A percentile compares a stretch with the other conserved stretches of the same genome.
phyloP scores from a whole-genome alignment of 2,888 invertebrate species.

The Halictus ligatus region DNA sequence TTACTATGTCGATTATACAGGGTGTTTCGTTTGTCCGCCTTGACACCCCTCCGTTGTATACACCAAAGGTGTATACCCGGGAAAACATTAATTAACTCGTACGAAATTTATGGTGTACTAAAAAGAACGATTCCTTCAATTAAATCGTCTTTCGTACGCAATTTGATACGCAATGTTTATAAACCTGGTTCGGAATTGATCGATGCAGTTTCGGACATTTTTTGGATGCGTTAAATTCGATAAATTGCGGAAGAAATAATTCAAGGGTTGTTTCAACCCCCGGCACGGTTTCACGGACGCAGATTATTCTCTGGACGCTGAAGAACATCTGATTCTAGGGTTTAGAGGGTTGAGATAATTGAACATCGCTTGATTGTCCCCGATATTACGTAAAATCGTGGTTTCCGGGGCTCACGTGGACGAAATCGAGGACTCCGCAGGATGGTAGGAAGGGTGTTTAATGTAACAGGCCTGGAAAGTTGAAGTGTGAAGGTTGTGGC shows the following conservation, averaged over 20 bases:
- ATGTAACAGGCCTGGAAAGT: not conserved
- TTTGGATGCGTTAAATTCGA: too few relatives aligned
- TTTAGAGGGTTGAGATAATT: not conserved
- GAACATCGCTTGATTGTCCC: not conserved
- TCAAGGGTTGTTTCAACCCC: too few relatives aligned
- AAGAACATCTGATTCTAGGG: not conserved
- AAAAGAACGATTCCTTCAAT: too few relatives aligned
- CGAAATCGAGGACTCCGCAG: not conserved
- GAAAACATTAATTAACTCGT: not conserved
- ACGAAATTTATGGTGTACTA: not conserved
- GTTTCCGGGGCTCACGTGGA: not conserved
- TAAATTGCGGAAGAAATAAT: too few relatives aligned
- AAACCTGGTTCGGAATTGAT: not conserved
- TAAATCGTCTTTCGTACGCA: too few relatives aligned
- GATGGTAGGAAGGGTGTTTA: not conserved
- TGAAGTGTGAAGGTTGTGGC: not conserved
- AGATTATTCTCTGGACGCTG: not conserved
- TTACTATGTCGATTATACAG: conserved; percentile 1
- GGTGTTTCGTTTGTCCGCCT: not conserved
- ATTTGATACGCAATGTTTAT: too few relatives aligned
- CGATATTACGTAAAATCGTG: not conserved
- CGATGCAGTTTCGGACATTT: too few relatives aligned
- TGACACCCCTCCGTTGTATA: not conserved
- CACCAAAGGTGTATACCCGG: not conserved
- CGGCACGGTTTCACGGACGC: too few relatives aligned